A percentile compares a stretch with the other conserved stretches of the same genome.
Conservation (phyloP, 2,113 vertebrate species). For the Sinocyclocheilus anshuiensis region DNA sequence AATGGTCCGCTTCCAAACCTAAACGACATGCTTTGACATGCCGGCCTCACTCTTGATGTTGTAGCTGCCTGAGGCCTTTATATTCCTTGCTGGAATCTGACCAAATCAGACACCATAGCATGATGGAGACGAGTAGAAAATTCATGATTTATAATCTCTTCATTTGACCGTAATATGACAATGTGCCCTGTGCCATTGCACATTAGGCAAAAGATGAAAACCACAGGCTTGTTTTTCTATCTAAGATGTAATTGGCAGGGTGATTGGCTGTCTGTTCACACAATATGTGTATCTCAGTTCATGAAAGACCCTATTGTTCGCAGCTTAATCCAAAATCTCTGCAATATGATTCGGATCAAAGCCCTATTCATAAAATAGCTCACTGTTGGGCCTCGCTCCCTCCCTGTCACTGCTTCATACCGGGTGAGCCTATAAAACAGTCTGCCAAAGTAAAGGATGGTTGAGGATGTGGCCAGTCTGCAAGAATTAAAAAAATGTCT, state of each 20-base stretch:
- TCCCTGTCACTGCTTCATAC: constrained; percentile 26
- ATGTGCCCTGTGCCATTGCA: neutral
- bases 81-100: constrained; percentile 4
- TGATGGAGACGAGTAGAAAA: neutral
- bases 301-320: constrained; percentile 74
- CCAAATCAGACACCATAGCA: neutral
- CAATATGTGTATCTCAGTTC: constrained; percentile 73
- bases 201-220: neutral
- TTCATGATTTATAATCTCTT: neutral
- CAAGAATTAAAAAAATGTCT: constrained; percentile 25
- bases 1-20: neutral
- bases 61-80: neutral
- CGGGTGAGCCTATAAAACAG: constrained; percentile 37
- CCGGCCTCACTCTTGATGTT: constrained; percentile 4
- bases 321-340: constrained; percentile 73
- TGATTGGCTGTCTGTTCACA: constrained; percentile 66
- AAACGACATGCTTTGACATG: neutral
- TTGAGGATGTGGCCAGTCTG: constrained; percentile 45
- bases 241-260: constrained; percentile 57
- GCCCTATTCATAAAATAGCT: constrained; percentile 56
- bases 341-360: constrained; percentile 72
- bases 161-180: constrained; percentile 13
- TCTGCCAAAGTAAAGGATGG: constrained; percentile 50
- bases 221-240: constrained; percentile 21
- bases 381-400: constrained; percentile 55